These are phyloP conservation scores for Sternarchorhynchus goeldii DNA, from an alignment of 2,797 vertebrate species.

Conservation along the genomic window DNA sequence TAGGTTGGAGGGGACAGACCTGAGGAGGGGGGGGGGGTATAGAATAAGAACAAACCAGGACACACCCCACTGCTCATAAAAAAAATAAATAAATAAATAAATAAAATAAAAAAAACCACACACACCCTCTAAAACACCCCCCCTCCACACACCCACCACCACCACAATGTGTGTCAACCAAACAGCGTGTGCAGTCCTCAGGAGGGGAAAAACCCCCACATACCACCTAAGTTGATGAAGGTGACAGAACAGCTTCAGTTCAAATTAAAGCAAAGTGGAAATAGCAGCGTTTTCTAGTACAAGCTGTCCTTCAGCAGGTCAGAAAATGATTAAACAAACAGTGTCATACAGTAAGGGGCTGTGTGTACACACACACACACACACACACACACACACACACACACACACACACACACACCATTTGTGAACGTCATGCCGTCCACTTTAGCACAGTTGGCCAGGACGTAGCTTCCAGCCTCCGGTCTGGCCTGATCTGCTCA, in stretches of 20 bases:
- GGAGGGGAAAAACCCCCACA: not conserved
- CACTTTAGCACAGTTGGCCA: conserved; percentile 6
- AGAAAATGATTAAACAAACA: conserved; percentile 43
- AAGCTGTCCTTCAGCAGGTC: conserved; percentile 36
- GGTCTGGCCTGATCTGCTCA: not conserved
- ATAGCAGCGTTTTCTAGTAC: conserved; percentile 19
- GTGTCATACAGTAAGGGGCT: conserved; percentile 14
- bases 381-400: too few species aligned
- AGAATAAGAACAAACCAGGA: not conserved
- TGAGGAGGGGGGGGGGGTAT: conserved; percentile 55
- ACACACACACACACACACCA: not conserved
- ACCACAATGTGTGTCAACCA: not conserved
- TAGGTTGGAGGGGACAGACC: conserved; percentile 94
- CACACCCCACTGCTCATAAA: not conserved
- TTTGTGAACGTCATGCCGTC: conserved; percentile 36
- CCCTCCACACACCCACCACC: not conserved
- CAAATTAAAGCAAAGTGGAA: not conserved
- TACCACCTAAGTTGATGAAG: not conserved
- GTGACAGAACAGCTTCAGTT: not conserved
- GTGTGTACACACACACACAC: not conserved
- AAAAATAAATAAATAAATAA: too few species aligned
- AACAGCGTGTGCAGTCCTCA: not conserved
- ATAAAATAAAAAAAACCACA: too few species aligned
- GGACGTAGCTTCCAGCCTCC: not conserved
- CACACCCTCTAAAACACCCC: not conserved